A percentile compares a stretch with the other conserved stretches of the same genome.
Evolutionary conservation across 2,113 vertebrate species (phyloP).

Genomic region (Mirza zaza): DNA sequence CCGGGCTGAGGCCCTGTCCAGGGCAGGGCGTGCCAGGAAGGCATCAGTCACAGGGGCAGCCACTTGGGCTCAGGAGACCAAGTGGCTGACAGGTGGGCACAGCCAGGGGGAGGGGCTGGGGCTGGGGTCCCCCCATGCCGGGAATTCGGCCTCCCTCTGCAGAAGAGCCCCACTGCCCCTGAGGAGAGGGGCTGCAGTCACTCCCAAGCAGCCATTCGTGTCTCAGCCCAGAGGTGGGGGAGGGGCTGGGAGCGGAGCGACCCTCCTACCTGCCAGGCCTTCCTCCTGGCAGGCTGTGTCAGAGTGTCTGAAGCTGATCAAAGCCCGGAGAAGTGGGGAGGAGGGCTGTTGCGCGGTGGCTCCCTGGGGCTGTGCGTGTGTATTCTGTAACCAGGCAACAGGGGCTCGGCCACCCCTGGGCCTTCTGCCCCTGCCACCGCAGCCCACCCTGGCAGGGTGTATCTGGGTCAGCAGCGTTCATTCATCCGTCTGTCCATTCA

Average conservation of each 20-base stretch:
- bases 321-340: constrained; percentile 66
- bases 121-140: background rate
- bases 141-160: background rate
- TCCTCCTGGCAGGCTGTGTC: background rate
- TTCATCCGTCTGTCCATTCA: background rate
- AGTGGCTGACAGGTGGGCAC: background rate
- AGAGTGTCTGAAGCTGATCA: constrained; percentile 65
- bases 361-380: constrained; percentile 60
- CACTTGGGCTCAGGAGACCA: background rate
- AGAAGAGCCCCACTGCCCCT: background rate
- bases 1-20: background rate
- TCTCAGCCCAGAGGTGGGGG: background rate
- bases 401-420: background rate
- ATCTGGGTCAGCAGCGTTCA: background rate
- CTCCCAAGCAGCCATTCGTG: background rate
- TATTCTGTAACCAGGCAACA: constrained; percentile 72
- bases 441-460: background rate
- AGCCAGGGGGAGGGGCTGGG: background rate
- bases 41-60: background rate
- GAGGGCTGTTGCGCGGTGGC: constrained; percentile 47
- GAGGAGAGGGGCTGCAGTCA: background rate
- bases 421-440: background rate
- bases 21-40: background rate
- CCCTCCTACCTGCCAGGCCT: constrained; percentile 28
- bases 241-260: background rate